These are phyloP conservation scores for Drosophila nigromelanica DNA, from an alignment of 1,140 invertebrate genomes.

Conservation along the genomic window DNA sequence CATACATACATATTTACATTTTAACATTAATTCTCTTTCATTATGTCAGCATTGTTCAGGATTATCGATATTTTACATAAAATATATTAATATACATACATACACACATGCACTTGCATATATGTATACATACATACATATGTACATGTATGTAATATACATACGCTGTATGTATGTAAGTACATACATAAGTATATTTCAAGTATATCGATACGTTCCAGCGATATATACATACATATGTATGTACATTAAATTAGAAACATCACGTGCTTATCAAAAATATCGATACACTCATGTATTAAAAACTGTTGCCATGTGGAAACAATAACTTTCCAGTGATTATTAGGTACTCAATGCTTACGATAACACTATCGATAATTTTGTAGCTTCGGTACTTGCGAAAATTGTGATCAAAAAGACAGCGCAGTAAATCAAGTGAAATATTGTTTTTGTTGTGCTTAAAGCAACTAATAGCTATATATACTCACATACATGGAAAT, in stretches of 20 bases:
- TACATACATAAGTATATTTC: not conserved
- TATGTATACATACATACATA: not conserved
- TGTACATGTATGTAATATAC: not conserved
- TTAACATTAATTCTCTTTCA: not conserved
- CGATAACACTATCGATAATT: constrained; percentile 7
- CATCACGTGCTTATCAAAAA: not conserved
- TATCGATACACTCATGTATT: not conserved
- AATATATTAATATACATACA: not conserved
- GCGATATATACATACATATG: no score
- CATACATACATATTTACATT: not conserved
- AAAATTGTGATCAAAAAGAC: not conserved
- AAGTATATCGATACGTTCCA: no score
- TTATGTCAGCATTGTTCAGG: not conserved
- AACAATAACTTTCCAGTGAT: no score
- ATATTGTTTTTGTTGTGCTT: not conserved
- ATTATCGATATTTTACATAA: not conserved
- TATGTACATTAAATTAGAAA: no score
- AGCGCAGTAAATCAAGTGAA: not conserved
- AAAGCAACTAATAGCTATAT: not conserved
- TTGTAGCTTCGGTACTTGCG: not conserved
- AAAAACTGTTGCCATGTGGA: not conserved
- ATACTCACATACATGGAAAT: not conserved
- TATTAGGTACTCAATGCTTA: not conserved
- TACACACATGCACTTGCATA: no score
- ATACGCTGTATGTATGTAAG: not conserved